Percentiles rank a stretch among this genome's conserved stretches.
These are phyloP conservation scores for Troides oblongomaculatus DNA, from an alignment of 2,888 invertebrate genomes.

Conservation along the genomic window DNA sequence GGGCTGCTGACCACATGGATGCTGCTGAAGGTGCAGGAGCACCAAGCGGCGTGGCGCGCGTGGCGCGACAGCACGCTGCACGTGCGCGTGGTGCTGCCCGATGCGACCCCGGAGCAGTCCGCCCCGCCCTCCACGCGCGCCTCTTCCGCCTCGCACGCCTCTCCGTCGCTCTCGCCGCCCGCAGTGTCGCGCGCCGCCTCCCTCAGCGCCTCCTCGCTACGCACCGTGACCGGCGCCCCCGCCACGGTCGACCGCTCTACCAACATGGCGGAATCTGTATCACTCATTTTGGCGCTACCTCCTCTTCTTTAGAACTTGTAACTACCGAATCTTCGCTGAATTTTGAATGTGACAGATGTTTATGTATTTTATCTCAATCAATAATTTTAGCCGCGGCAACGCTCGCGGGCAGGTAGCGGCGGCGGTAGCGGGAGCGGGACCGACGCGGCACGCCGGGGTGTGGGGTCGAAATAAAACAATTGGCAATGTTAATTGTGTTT, in stretches of 20 bases:
- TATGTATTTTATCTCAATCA: slow-evolving; percentile 34
- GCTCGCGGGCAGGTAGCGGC: slow-evolving; percentile 39
- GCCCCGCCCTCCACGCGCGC: slow-evolving; percentile 44
- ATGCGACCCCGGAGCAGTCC: slow-evolving; percentile 40
- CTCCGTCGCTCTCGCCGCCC: slow-evolving; percentile 45
- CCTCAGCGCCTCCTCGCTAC: slow-evolving; percentile 41
- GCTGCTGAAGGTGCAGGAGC: slow-evolving; percentile 74
- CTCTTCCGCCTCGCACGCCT: slow-evolving; percentile 39
- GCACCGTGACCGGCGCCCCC: slow-evolving; percentile 62
- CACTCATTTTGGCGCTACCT: slow-evolving; percentile 47
- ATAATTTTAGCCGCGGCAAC: slow-evolving; percentile 30
- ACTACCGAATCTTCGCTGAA: not conserved
- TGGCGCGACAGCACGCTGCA: slow-evolving; percentile 73
- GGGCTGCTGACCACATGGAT: slow-evolving; percentile 74
- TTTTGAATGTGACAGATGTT: slow-evolving; percentile 40
- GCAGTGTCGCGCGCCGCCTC: slow-evolving; percentile 36
- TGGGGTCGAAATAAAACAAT: slow-evolving; percentile 39
- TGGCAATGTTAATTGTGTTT: slow-evolving; percentile 67
- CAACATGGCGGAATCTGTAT: slow-evolving; percentile 55
- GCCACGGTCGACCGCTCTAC: slow-evolving; percentile 66
- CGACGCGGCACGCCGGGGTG: not conserved
- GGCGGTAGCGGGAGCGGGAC: slow-evolving; percentile 23
- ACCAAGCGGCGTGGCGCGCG: slow-evolving; percentile 71
- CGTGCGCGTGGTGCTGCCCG: slow-evolving; percentile 63
- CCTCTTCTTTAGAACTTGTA: slow-evolving; percentile 30